A percentile compares a stretch with the other conserved stretches of the same genome.
Conservation (phyloP, 2,888 invertebrate genomes). For the Sphaerophoria rueppellii region DNA sequence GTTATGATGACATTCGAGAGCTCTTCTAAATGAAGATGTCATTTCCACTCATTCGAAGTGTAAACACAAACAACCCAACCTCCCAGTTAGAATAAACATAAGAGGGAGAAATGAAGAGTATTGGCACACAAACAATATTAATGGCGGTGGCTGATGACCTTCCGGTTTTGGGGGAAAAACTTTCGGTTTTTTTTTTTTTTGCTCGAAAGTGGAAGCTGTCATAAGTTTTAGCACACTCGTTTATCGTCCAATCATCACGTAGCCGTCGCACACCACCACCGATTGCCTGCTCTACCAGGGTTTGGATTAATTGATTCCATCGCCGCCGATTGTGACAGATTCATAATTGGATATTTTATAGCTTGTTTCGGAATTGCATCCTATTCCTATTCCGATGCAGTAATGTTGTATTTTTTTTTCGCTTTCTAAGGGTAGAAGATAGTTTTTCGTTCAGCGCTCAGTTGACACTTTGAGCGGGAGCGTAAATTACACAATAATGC, state of each 20-base stretch:
- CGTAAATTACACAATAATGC: constrained; percentile 62
- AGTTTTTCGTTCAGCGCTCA: constrained; percentile 2
- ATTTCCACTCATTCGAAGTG: constrained; percentile 18
- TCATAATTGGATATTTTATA: constrained; percentile 75
- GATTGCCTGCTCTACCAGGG: not conserved
- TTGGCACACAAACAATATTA: not conserved
- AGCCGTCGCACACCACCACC: not conserved
- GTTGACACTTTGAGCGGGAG: constrained; percentile 30
- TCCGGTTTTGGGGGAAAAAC: constrained; percentile 45
- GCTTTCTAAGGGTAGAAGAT: not conserved
- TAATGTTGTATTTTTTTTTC: constrained; percentile 32
- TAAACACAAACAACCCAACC: constrained; percentile 21
- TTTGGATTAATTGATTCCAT: constrained; percentile 68
- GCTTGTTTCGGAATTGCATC: constrained; percentile 66
- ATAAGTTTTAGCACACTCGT: not conserved
- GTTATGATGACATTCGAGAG: constrained; percentile 54
- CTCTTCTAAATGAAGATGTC: constrained; percentile 37
- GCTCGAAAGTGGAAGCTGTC: not conserved
- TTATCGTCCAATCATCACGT: no score
- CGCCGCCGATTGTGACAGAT: constrained; percentile 71
- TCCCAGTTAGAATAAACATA: not conserved
- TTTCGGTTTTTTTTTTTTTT: constrained; percentile 36
- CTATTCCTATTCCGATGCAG: constrained; percentile 44
- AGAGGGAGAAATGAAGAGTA: not conserved
- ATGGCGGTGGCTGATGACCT: constrained; percentile 28